Conservation (phyloP, 2,797 vertebrate species). For the Gambusia yucatana region DNA sequence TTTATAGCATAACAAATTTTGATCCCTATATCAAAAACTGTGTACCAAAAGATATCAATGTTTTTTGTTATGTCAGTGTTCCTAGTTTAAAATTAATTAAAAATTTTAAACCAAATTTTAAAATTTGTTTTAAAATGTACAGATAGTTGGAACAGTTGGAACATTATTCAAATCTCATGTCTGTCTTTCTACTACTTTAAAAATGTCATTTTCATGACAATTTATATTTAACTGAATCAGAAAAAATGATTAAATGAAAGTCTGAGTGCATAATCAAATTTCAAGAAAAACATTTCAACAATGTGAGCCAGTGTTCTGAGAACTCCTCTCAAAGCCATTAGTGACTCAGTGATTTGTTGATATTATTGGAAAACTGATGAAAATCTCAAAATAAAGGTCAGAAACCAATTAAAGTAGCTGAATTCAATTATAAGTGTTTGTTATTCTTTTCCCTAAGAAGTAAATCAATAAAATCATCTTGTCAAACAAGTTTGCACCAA, state of each 20-base stretch:
- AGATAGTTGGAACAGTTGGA: constrained; percentile 17
- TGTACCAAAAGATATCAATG: neutral
- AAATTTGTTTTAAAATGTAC: too few relatives aligned
- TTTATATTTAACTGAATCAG: neutral
- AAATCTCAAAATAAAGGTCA: constrained; percentile 49
- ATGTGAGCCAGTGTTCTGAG: neutral
- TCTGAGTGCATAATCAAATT: neutral
- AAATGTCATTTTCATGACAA: neutral
- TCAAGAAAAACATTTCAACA: neutral
- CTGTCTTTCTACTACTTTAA: neutral
- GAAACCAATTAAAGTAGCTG: constrained; percentile 39
- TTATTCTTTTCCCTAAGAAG: constrained; percentile 48
- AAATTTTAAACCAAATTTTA: neutral
- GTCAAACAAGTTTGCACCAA: constrained; percentile 50
- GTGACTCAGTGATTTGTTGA: constrained; percentile 19
- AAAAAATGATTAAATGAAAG: neutral
- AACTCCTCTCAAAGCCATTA: neutral
- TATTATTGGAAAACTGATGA: constrained; percentile 11
- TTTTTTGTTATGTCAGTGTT: neutral
- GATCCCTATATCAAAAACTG: neutral
- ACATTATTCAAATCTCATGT: constrained; percentile 4
- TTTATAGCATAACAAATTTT: neutral
- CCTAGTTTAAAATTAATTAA: neutral
- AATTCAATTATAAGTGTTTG: constrained; percentile 58
- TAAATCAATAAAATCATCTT: constrained; percentile 65